Conservation (phyloP, 2,797 vertebrate genomes). For the Fundulus diaphanus region DNA sequence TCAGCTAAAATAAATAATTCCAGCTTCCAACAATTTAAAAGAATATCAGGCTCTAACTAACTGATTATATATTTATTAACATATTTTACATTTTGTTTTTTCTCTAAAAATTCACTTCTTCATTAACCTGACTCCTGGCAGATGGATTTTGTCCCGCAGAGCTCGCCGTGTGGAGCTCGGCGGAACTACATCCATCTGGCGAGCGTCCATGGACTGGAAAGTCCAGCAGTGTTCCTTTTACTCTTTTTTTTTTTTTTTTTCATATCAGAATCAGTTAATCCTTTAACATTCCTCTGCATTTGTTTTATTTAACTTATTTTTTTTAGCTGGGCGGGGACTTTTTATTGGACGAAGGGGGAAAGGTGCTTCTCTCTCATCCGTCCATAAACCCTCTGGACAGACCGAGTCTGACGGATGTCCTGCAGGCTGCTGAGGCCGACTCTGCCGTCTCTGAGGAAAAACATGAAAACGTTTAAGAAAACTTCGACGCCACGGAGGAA, state of each 20-base stretch:
- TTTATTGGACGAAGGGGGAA: conserved; percentile 70
- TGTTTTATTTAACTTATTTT: neutral
- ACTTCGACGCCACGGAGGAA: conserved; percentile 36
- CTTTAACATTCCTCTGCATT: neutral
- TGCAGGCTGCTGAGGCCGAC: conserved; percentile 19
- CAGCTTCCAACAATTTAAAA: neutral
- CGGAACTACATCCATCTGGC: too few species aligned
- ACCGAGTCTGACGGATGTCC: conserved; percentile 52
- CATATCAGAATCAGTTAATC: neutral
- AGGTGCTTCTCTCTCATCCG: conserved; percentile 70
- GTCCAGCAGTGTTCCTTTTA: neutral
- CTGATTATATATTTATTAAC: neutral
- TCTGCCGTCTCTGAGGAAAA: neutral
- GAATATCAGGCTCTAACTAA: neutral
- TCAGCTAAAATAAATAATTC: neutral
- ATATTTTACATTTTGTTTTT: neutral
- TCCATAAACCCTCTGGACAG: conserved; percentile 71
- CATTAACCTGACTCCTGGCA: neutral
- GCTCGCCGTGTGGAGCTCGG: too few species aligned
- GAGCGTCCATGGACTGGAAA: neutral
- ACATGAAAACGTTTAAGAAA: neutral
- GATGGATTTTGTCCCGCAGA: too few species aligned
- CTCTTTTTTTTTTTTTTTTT: too few species aligned
- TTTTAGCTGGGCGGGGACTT: conserved; percentile 81
- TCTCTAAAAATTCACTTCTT: neutral